phyloP scores from a whole-genome alignment of 2,113 vertebrate genomes.

The Bettongia penicillata region DNA sequence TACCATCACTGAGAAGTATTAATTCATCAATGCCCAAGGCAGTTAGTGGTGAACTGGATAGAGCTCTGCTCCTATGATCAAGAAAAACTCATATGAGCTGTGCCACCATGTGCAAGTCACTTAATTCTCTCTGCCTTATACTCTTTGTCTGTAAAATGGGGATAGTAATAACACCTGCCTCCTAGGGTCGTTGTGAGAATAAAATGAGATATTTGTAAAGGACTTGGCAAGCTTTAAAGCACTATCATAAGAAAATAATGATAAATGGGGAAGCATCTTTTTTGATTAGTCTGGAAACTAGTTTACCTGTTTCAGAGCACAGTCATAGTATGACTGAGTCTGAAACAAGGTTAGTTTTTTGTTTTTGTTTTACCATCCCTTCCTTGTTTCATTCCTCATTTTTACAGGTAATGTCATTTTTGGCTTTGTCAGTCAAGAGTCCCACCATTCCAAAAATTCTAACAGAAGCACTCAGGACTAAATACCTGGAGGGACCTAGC shows the following conservation, averaged over 20 bases:
- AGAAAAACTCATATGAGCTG: not conserved
- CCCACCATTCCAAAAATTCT: not conserved
- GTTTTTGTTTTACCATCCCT: not conserved
- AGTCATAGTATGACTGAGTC: not conserved
- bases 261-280: not conserved
- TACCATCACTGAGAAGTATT: not conserved
- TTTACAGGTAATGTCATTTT: not conserved
- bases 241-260: too few relatives aligned
- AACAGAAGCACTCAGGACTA: not conserved
- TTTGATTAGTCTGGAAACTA: not conserved
- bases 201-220: not conserved
- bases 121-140: not conserved
- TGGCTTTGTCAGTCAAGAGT: not conserved
- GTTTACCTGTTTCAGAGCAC: not conserved
- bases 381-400: not conserved
- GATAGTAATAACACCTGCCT: not conserved
- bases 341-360: not conserved
- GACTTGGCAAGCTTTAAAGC: not conserved
- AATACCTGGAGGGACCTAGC: not conserved
- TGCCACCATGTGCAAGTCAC: not conserved
- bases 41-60: not conserved
- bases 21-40: not conserved
- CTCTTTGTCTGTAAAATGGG: not conserved
- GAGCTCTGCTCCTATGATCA: not conserved
- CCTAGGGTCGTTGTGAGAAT: not conserved